A percentile compares a stretch with the other conserved stretches of the same genome.
These are phyloP conservation scores for Phodopus roborovskii DNA, from an alignment of 2,113 vertebrate genomes.

Conservation along the genomic window DNA sequence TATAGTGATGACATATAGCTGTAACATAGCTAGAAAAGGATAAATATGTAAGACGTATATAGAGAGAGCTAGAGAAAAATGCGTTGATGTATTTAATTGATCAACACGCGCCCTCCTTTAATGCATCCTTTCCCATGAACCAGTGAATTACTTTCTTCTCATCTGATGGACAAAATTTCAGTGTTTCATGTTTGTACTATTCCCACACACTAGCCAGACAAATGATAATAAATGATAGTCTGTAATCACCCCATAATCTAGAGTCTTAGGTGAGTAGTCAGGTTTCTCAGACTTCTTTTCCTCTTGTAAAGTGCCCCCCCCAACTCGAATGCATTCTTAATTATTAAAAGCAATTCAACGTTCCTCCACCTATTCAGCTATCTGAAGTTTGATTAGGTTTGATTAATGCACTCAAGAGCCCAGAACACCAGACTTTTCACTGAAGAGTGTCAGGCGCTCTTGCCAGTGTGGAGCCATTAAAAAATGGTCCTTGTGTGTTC, in stretches of 20 bases:
- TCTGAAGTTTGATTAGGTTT: slow-evolving; percentile 29
- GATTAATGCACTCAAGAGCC: slow-evolving; percentile 49
- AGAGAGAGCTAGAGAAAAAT: background rate
- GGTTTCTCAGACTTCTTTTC: slow-evolving; percentile 47
- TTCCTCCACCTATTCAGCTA: slow-evolving; percentile 37
- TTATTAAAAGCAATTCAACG: slow-evolving; percentile 47
- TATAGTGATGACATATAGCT: background rate
- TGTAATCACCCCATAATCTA: slow-evolving; percentile 45
- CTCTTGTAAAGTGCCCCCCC: slow-evolving; percentile 30
- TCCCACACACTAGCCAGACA: background rate
- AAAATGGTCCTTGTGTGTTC: background rate
- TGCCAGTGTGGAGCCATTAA: background rate
- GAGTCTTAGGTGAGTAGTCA: background rate
- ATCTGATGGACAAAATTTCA: background rate
- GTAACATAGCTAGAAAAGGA: background rate
- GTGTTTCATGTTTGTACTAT: background rate
- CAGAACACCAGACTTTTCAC: background rate
- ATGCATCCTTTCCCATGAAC: background rate
- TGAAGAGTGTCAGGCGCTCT: background rate
- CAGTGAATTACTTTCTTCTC: background rate
- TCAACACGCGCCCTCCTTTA: background rate
- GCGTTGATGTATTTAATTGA: background rate
- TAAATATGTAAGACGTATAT: background rate
- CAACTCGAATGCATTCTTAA: slow-evolving; percentile 47
- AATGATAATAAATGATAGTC: slow-evolving; percentile 1